Conservation (phyloP, 2,888 invertebrate species). For the Tenthredo distinguenda region DNA sequence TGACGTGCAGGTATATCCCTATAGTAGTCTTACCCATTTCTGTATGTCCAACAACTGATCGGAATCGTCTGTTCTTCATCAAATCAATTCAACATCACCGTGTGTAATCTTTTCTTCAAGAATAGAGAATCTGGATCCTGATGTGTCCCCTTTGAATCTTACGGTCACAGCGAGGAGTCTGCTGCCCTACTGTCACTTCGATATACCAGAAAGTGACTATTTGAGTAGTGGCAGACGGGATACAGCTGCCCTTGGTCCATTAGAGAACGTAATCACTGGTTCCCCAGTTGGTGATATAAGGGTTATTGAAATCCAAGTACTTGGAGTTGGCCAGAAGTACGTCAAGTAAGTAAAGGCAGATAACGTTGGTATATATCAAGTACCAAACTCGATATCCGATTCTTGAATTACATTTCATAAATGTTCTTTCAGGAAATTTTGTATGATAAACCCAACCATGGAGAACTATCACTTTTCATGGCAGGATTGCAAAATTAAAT, state of each 20-base stretch:
- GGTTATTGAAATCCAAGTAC: slow-evolving; percentile 84
- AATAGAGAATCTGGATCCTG: slow-evolving; percentile 80
- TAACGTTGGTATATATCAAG: background rate
- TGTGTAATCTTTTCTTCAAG: slow-evolving; percentile 58
- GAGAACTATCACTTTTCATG: slow-evolving; percentile 82
- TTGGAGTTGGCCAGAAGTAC: slow-evolving; percentile 81
- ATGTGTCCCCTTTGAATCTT: slow-evolving; percentile 69
- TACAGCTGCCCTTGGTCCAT: slow-evolving; percentile 67
- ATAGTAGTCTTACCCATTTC: too few relatives aligned
- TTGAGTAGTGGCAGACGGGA: slow-evolving; percentile 79
- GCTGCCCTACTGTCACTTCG: slow-evolving; percentile 86
- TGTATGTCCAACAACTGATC: too few relatives aligned
- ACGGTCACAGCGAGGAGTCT: slow-evolving; percentile 81
- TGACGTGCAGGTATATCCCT: slow-evolving; percentile 78
- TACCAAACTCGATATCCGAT: background rate
- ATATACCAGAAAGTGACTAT: slow-evolving; percentile 84
- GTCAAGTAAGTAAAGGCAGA: background rate
- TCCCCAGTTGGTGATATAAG: slow-evolving; percentile 78
- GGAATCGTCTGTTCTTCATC: too few relatives aligned
- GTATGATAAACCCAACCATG: slow-evolving; percentile 84
- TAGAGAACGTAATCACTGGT: slow-evolving; percentile 71
- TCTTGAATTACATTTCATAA: slow-evolving; percentile 59
- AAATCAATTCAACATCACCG: background rate
- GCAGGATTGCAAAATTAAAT: slow-evolving; percentile 79
- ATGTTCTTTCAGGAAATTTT: slow-evolving; percentile 80